Evolutionary conservation across 2,888 invertebrate genomes (phyloP).

Genomic region (Vandiemenella viatica): DNA sequence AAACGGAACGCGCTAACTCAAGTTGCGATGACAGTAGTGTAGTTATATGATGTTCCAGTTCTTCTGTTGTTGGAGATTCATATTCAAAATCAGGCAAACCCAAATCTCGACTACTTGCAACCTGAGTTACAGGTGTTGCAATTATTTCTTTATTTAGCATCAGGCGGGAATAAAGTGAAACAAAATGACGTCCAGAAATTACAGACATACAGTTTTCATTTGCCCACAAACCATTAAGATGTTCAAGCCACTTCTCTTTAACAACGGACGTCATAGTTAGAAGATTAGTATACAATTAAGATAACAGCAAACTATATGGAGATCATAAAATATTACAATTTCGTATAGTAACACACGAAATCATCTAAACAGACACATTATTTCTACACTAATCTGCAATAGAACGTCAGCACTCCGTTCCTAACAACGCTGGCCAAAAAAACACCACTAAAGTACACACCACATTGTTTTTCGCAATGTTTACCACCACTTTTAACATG

Average conservation of each 20-base stretch:
- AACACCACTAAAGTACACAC: too few relatives aligned
- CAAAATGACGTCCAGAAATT: slow-evolving; percentile 35
- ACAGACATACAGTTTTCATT: slow-evolving; percentile 38
- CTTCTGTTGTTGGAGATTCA: slow-evolving; percentile 30
- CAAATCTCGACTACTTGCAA: slow-evolving; percentile 5
- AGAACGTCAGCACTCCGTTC: too few relatives aligned
- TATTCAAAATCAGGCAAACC: slow-evolving; percentile 38
- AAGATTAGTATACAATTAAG: too few relatives aligned
- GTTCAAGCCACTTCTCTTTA: slow-evolving; percentile 38
- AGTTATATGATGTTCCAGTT: slow-evolving; percentile 37
- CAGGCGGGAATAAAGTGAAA: slow-evolving; percentile 36
- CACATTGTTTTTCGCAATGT: too few relatives aligned
- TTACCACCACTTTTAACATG: too few relatives aligned
- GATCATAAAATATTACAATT: too few relatives aligned
- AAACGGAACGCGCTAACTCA: slow-evolving; percentile 37
- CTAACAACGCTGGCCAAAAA: too few relatives aligned
- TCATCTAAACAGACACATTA: too few relatives aligned
- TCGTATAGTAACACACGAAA: too few relatives aligned
- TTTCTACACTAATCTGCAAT: too few relatives aligned
- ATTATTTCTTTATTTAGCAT: slow-evolving; percentile 36
- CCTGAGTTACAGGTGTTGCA: slow-evolving; percentile 20
- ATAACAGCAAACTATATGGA: too few relatives aligned
- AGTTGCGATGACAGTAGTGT: slow-evolving; percentile 36
- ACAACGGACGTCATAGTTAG: slow-evolving; percentile 17
- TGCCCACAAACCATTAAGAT: slow-evolving; percentile 42